Base-by-base conservation (phyloP, 2,888 invertebrate genomes). In the Stomorhina lunata region DNA sequence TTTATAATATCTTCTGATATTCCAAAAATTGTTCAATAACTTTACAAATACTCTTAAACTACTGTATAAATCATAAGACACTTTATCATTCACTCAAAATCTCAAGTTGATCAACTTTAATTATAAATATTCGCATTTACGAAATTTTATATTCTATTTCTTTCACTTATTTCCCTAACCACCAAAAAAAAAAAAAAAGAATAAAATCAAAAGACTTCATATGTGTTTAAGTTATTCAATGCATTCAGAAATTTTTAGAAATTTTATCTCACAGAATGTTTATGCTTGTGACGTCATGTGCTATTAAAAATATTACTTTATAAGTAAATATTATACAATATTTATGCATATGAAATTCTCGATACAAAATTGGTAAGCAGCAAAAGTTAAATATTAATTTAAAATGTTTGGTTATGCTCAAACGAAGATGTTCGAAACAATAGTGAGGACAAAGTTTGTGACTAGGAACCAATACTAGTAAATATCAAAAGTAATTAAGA, bases 51-150 rank as follows among this genome's bases (percentile, higher is more conserved):
- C 2, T 6, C 22, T 12, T 34, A 3, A 12, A 34, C 59, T 7
- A n/a, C 59, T 61, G 6, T 12, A 10, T 61, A 32, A 55, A 3
- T 55, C 17, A 55, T 45, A 17, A 17, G 7, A 45, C 6, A 55
- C 20, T 55, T 55, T 55, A 29, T 7, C 29, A n/a, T 61, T 25
- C 40, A n/a, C 61, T 40, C 3, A 61, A 25, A 25, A 40, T n/a
- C 25, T 40, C 61, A 27, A 40, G 25, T 63, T 45, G 27, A 63
- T 63, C 43, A 63, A 63, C 45, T 63, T 63, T 45, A 61, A 40
- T 61, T 45, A 45, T 20, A 63, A 27, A 63, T 20, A 34, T 57
- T 34, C 20, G 34, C 34, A 5, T 57, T 12, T 45, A 29, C 20
- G 45, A 29, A 29, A 10, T 10, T 34, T 63, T 17, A n/a, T 12